Percentiles rank a stretch among this genome's conserved stretches.
Conservation (phyloP, 2,888 invertebrate genomes). For the Apotomis betuletana region DNA sequence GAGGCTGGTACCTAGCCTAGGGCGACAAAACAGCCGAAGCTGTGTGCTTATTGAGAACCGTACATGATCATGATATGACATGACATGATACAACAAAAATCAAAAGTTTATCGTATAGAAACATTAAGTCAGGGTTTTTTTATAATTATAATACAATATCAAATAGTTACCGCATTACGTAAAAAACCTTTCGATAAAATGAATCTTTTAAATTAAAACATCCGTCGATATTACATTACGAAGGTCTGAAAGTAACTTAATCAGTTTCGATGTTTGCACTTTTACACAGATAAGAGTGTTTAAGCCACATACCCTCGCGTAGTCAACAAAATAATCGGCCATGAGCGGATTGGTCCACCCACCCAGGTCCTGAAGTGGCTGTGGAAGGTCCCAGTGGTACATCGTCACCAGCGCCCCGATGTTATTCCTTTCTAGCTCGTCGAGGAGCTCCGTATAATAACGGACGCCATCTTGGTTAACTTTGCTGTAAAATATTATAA, state of each 20-base stretch:
- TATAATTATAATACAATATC: too few species aligned
- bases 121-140: too few species aligned
- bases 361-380: slow-evolving; percentile 83
- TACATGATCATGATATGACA: too few species aligned
- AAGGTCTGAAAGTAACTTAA: not conserved
- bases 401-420: slow-evolving; percentile 86
- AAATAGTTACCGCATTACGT: too few species aligned
- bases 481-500: slow-evolving; percentile 58
- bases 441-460: slow-evolving; percentile 85
- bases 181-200: too few species aligned
- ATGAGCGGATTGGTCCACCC: slow-evolving; percentile 86
- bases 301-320: slow-evolving; percentile 72
- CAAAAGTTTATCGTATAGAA: too few species aligned
- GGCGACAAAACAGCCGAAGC: too few species aligned
- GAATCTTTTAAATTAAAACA: too few species aligned
- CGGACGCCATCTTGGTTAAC: slow-evolving; percentile 70
- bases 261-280: not conserved
- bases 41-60: too few species aligned
- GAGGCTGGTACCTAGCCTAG: too few species aligned
- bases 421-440: slow-evolving; percentile 78
- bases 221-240: too few species aligned
- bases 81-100: too few species aligned
- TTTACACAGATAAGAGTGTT: not conserved
- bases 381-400: slow-evolving; percentile 87
- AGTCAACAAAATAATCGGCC: slow-evolving; percentile 84